These are phyloP conservation scores for Nomada fabriciana DNA, from an alignment of 2,888 invertebrate genomes.

Conservation along the genomic window DNA sequence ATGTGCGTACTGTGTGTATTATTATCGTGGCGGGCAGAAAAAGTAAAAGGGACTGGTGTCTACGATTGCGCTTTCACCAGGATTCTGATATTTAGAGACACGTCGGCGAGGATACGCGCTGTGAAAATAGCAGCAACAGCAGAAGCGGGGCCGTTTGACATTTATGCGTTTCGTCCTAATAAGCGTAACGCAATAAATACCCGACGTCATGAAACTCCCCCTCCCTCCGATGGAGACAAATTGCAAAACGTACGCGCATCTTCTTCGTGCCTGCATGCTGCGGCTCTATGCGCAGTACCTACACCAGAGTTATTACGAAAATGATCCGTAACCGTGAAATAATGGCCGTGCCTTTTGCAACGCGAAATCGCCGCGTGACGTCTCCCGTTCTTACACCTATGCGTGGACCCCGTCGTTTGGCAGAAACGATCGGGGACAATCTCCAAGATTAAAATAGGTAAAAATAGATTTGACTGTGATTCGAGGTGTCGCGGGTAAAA, in stretches of 20 bases:
- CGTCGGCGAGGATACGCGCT: slow-evolving; percentile 25
- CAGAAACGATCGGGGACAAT: slow-evolving; percentile 30
- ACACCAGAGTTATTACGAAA: slow-evolving; percentile 15
- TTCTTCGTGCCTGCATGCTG: background rate
- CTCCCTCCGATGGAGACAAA: slow-evolving; percentile 9
- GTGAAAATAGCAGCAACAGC: slow-evolving; percentile 45
- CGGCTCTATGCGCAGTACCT: background rate
- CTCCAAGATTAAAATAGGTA: slow-evolving; percentile 28
- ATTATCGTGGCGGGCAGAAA: slow-evolving; percentile 33
- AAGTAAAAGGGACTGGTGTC: slow-evolving; percentile 50
- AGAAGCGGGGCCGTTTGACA: slow-evolving; percentile 39
- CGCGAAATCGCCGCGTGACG: background rate
- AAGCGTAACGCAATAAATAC: slow-evolving; percentile 59
- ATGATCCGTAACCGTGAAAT: slow-evolving; percentile 27
- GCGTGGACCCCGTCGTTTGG: slow-evolving; percentile 38
- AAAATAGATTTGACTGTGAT: slow-evolving; percentile 64
- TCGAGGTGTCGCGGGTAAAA: background rate
- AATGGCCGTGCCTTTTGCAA: slow-evolving; percentile 3
- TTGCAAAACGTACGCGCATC: slow-evolving; percentile 29
- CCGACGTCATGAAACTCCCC: slow-evolving; percentile 4
- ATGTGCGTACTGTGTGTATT: slow-evolving; percentile 18
- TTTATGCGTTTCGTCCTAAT: slow-evolving; percentile 57
- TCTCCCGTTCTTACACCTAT: background rate
- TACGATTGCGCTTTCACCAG: slow-evolving; percentile 51
- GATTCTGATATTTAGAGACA: slow-evolving; percentile 34